These are phyloP conservation scores for Chaetogeoica ovagalla DNA, from an alignment of 2,888 invertebrate species.

Conservation along the genomic window DNA sequence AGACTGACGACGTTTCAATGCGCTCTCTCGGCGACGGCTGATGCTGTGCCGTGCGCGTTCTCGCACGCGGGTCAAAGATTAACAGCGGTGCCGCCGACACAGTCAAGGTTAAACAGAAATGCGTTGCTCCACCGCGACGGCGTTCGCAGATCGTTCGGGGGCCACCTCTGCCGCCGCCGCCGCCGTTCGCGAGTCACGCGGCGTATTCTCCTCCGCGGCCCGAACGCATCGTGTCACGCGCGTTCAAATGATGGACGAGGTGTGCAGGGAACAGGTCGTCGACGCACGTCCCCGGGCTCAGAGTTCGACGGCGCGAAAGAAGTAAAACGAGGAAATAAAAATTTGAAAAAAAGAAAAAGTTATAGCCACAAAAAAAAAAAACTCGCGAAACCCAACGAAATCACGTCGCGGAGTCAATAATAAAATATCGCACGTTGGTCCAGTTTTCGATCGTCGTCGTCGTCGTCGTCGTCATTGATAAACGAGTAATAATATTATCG, in stretches of 20 bases:
- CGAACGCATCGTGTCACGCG: neutral
- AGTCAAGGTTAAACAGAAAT: conserved; percentile 42
- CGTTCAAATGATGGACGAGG: neutral
- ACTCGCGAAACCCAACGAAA: too few species aligned
- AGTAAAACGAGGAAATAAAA: too few species aligned
- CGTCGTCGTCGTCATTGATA: neutral
- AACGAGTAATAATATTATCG: neutral
- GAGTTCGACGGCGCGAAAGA: neutral
- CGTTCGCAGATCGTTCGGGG: neutral
- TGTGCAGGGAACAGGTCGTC: neutral
- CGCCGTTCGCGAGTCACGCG: neutral
- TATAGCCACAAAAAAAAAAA: too few species aligned
- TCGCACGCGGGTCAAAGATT: conserved; percentile 33
- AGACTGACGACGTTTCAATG: neutral
- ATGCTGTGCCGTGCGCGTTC: too few species aligned
- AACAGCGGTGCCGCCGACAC: neutral
- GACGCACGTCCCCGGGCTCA: neutral
- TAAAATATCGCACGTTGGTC: too few species aligned
- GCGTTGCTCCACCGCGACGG: neutral
- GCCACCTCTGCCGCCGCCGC: neutral
- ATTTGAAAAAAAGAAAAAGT: too few species aligned
- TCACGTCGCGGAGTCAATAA: too few species aligned
- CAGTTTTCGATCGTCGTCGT: neutral
- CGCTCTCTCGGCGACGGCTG: neutral
- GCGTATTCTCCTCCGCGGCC: neutral